These are phyloP conservation scores for Sebastes miniatus DNA, from an alignment of 2,797 vertebrate species.

Conservation along the genomic window DNA sequence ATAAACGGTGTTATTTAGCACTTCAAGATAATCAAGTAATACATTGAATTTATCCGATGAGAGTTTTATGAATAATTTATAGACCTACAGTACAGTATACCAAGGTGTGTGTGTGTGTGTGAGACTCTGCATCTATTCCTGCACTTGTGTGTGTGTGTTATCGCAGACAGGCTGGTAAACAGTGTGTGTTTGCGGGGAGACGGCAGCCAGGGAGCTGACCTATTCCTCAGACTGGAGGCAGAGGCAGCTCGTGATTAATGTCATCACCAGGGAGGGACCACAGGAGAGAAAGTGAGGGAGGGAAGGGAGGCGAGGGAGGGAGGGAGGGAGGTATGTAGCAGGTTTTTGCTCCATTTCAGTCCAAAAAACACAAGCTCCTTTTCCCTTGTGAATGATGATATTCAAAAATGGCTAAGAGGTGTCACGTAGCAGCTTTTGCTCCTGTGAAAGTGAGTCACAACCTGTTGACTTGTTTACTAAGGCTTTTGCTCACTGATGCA, in stretches of 20 bases:
- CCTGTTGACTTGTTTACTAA: slow-evolving; percentile 33
- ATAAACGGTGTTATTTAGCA: slow-evolving; percentile 35
- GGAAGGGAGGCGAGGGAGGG: background rate
- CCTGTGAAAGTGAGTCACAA: slow-evolving; percentile 38
- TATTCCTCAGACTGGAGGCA: slow-evolving; percentile 74
- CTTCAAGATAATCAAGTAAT: slow-evolving; percentile 42
- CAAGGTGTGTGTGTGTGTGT: background rate
- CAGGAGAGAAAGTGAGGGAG: slow-evolving; percentile 12
- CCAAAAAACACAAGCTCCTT: background rate
- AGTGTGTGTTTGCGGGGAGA: slow-evolving; percentile 61
- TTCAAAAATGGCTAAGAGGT: slow-evolving; percentile 4
- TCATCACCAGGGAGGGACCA: slow-evolving; percentile 65
- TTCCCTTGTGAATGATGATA: background rate
- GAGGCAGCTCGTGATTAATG: slow-evolving; percentile 74
- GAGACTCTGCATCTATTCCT: slow-evolving; percentile 1
- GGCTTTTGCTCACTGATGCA: slow-evolving; percentile 13
- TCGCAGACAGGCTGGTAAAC: slow-evolving; percentile 50
- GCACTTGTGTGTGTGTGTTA: slow-evolving; percentile 6
- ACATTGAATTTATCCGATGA: slow-evolving; percentile 27
- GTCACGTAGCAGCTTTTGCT: background rate
- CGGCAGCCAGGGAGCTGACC: slow-evolving; percentile 74
- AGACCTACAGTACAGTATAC: background rate
- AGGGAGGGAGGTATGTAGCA: background rate
- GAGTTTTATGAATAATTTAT: slow-evolving; percentile 62
- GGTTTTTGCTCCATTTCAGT: slow-evolving; percentile 29